Conservation (phyloP, 2,797 vertebrate species). For the Morelia viridis region DNA sequence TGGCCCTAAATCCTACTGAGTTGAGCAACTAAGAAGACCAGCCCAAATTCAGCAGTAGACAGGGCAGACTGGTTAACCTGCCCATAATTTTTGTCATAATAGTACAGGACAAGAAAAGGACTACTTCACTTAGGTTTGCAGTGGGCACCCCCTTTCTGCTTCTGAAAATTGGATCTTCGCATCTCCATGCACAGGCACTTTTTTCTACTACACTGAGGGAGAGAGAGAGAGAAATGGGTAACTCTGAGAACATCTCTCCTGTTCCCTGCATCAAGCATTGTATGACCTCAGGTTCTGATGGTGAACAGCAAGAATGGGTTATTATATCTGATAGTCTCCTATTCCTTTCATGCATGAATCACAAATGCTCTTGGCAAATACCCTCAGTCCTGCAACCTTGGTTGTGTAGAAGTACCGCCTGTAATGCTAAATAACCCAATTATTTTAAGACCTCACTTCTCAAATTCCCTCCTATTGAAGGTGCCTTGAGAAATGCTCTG, state of each 20-base stretch:
- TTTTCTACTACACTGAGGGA: neutral
- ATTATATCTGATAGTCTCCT: neutral
- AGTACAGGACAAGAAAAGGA: neutral
- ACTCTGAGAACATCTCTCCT: neutral
- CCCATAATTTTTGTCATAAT: neutral
- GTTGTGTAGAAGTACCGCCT: neutral
- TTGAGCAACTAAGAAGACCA: neutral
- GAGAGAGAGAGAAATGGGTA: neutral
- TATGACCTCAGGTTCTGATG: neutral
- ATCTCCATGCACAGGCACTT: too few relatives aligned
- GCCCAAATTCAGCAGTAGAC: neutral
- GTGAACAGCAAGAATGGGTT: too few relatives aligned
- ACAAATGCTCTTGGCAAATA: neutral
- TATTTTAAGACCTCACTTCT: neutral
- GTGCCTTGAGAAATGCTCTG: constrained; percentile 91
- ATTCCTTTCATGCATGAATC: neutral
- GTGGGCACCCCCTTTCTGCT: neutral
- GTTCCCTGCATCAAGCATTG: neutral
- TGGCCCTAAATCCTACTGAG: neutral
- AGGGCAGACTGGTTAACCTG: neutral
- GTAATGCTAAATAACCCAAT: neutral
- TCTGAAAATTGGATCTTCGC: neutral
- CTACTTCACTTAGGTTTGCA: neutral
- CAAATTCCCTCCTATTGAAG: constrained; percentile 47
- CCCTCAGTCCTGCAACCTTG: neutral